These are phyloP conservation scores for Hydrolagus affinis DNA, from an alignment of 2,113 vertebrate species.

Conservation along the genomic window DNA sequence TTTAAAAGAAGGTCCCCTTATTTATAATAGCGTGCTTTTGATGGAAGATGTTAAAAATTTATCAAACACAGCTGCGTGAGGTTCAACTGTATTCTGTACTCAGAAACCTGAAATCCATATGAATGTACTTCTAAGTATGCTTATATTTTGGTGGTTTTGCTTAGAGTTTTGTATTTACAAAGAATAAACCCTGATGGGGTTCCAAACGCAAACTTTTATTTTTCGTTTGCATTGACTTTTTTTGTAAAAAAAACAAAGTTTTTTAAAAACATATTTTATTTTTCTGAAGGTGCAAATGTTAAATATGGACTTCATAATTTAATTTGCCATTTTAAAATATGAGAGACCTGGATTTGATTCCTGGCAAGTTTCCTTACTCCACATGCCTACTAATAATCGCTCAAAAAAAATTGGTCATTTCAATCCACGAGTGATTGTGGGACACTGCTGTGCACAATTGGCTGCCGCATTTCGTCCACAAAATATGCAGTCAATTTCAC, in stretches of 20 bases:
- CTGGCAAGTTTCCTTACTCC: too few species aligned
- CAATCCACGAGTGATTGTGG: too few species aligned
- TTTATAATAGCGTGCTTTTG: neutral
- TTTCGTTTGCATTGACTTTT: neutral
- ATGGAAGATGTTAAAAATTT: neutral
- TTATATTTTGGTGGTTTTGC: neutral
- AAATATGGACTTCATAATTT: slow-evolving; percentile 17
- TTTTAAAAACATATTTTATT: neutral
- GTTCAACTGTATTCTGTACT: neutral
- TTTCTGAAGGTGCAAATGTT: slow-evolving; percentile 20
- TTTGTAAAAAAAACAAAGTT: neutral
- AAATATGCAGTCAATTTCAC: too few species aligned
- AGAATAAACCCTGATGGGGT: neutral
- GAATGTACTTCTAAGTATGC: neutral
- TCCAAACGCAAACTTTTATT: slow-evolving; percentile 9
- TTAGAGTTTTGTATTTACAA: neutral
- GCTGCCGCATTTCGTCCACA: too few species aligned
- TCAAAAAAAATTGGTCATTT: too few species aligned
- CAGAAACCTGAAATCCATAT: neutral
- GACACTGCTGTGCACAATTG: too few species aligned
- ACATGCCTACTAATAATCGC: too few species aligned
- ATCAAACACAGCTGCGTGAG: neutral
- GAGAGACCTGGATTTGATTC: too few species aligned
- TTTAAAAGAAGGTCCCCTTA: neutral
- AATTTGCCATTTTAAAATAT: neutral